These are phyloP conservation scores for Lepus timidus DNA, from an alignment of 2,113 vertebrate genomes.

Conservation along the genomic window DNA sequence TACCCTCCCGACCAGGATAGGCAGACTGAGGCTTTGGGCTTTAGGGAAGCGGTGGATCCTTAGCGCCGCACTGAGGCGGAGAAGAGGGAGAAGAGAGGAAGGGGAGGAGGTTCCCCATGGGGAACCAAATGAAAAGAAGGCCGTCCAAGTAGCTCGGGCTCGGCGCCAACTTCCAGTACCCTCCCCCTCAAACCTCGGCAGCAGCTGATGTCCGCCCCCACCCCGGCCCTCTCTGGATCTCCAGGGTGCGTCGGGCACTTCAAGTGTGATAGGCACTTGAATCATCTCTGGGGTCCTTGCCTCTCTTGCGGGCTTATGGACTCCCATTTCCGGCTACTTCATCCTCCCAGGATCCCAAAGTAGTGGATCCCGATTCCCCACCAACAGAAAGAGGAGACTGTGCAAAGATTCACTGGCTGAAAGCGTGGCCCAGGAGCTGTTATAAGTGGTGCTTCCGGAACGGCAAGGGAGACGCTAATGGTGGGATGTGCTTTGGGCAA, in stretches of 20 bases:
- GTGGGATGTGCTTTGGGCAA: conserved; percentile 3
- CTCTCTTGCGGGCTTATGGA: neutral
- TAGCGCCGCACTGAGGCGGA: conserved; percentile 6
- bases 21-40: neutral
- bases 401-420: neutral
- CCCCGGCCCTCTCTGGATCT: neutral
- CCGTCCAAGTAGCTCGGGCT: neutral
- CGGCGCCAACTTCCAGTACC: neutral
- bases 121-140: conserved; percentile 6
- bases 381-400: conserved; percentile 49
- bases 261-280: neutral
- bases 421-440: neutral
- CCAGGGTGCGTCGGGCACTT: neutral
- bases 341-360: neutral
- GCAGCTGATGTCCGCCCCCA: neutral
- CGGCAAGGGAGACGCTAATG: neutral
- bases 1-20: neutral
- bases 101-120: neutral
- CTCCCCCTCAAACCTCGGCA: neutral
- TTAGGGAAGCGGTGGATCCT: neutral
- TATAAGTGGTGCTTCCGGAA: conserved; percentile 38
- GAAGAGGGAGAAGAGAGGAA: neutral
- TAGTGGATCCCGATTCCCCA: conserved; percentile 13
- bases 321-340: conserved; percentile 4
- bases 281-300: neutral